Conservation (phyloP, 2,113 vertebrate species). For the Salvelinus fontinalis region DNA sequence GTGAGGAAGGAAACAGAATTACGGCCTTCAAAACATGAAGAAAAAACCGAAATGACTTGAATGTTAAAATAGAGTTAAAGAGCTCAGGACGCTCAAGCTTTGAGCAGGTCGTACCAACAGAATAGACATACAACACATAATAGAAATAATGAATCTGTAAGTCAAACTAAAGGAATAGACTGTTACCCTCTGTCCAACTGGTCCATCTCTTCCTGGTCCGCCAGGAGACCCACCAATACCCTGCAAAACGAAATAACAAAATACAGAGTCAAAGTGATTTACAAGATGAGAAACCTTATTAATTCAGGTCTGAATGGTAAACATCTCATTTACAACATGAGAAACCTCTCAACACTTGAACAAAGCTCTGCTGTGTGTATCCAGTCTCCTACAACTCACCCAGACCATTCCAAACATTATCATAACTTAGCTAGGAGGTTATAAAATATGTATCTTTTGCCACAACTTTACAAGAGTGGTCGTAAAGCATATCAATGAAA, state of each 20-base stretch:
- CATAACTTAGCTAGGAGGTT: constrained; percentile 49
- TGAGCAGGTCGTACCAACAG: not conserved
- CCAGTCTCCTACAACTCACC: not conserved
- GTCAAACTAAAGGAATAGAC: not conserved
- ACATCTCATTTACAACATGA: no score
- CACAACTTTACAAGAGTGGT: constrained; percentile 50
- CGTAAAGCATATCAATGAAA: constrained; percentile 63
- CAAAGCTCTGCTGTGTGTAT: not conserved
- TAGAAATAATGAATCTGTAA: not conserved
- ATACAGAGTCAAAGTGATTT: constrained; percentile 3
- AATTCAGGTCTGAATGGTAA: no score
- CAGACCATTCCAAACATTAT: constrained; percentile 42
- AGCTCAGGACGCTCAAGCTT: no score
- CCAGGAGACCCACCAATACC: constrained; percentile 86
- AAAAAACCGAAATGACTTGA: not conserved
- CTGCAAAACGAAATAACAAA: constrained; percentile 64
- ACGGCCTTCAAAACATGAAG: not conserved
- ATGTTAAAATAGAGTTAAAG: not conserved
- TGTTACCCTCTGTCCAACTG: constrained; percentile 89
- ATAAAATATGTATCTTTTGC: constrained; percentile 55
- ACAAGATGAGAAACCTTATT: not conserved
- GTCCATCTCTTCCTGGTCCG: constrained; percentile 85
- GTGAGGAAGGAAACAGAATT: not conserved
- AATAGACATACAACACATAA: not conserved
- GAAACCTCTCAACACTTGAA: not conserved